These are phyloP conservation scores for Xerus inauris DNA, from an alignment of 2,113 vertebrate species.

Conservation along the genomic window DNA sequence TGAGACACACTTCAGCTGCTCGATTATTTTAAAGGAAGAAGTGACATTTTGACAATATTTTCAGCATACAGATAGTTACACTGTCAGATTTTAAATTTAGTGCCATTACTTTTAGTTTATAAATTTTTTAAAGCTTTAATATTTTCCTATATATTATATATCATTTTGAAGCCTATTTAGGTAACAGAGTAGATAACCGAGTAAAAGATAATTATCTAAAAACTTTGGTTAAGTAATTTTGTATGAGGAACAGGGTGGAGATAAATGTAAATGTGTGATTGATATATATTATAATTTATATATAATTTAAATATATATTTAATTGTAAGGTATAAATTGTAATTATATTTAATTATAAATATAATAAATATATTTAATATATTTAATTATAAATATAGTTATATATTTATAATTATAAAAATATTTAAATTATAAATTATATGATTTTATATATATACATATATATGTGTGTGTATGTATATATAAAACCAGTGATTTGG, in stretches of 20 bases:
- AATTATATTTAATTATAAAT: too few species aligned
- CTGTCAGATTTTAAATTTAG: neutral
- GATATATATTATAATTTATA: too few species aligned
- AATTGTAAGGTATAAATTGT: too few species aligned
- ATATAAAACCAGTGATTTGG: neutral
- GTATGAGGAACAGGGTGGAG: neutral
- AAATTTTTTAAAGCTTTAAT: neutral
- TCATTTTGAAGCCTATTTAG: neutral
- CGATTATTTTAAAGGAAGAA: constrained; percentile 16
- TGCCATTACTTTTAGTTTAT: neutral
- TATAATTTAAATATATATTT: too few species aligned
- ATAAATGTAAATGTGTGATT: too few species aligned
- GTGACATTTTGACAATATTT: neutral
- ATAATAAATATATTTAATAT: too few species aligned
- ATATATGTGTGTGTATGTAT: too few species aligned
- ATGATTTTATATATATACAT: too few species aligned
- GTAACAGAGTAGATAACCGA: neutral
- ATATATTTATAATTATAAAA: too few species aligned
- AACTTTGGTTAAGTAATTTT: neutral
- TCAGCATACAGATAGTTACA: neutral
- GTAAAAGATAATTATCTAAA: neutral
- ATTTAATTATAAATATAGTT: too few species aligned
- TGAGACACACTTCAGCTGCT: neutral
- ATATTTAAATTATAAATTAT: too few species aligned
- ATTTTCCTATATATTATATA: neutral